Conservation (phyloP, 1,140 invertebrate genomes). For the Dinothrombium tinctorium region DNA sequence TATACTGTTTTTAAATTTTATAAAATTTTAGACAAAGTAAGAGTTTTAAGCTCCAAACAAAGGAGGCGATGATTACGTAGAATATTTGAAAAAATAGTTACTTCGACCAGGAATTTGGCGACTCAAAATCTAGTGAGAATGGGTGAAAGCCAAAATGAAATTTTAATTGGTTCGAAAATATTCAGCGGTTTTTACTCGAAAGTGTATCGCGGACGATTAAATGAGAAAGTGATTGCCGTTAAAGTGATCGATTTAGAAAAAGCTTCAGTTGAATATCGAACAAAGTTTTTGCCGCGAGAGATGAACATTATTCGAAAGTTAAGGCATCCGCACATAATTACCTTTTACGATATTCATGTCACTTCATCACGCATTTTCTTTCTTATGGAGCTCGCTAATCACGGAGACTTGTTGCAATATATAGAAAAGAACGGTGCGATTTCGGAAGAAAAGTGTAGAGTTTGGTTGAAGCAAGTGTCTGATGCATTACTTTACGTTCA, state of each 20-base stretch:
- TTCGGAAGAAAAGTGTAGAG: neutral
- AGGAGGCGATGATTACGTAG: too few species aligned
- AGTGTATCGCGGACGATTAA: slow-evolving; percentile 1
- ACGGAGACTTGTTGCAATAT: neutral
- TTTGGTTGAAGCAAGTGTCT: neutral
- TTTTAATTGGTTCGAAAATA: too few species aligned
- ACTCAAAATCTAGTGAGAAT: too few species aligned
- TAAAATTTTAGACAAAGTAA: too few species aligned
- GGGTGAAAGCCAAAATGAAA: too few species aligned
- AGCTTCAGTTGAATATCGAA: neutral
- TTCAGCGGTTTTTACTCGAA: slow-evolving; percentile 7
- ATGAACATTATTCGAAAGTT: neutral
- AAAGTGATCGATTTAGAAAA: neutral
- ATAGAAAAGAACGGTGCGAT: neutral
- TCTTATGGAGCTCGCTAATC: neutral
- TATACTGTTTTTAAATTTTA: too few species aligned
- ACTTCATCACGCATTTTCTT: neutral
- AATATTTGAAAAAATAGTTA: too few species aligned
- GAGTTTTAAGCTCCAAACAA: too few species aligned
- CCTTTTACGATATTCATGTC: neutral
- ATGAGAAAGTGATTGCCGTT: neutral
- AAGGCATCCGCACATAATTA: neutral
- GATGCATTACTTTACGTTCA: neutral
- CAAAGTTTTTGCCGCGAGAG: neutral
- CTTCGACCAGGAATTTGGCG: too few species aligned